These are phyloP conservation scores for Meteorus colon DNA, from an alignment of 2,888 invertebrate species.

Conservation along the genomic window DNA sequence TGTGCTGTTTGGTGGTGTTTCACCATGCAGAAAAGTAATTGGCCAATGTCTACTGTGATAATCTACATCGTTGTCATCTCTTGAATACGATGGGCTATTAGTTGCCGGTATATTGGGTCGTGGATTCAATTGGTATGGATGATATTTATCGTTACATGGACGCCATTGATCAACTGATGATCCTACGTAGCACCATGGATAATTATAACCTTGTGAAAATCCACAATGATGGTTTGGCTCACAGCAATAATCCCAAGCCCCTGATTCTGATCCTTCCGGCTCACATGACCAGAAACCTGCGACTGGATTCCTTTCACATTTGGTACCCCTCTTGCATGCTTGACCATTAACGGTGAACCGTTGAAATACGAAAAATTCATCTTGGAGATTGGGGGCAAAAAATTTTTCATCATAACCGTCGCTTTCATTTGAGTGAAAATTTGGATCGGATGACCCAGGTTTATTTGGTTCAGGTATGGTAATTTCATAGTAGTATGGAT, in stretches of 20 bases:
- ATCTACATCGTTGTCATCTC: conserved; percentile 16
- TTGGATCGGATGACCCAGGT: background rate
- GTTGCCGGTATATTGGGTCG: conserved; percentile 64
- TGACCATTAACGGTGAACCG: conserved; percentile 88
- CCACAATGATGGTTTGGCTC: conserved; percentile 88
- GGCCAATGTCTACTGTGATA: conserved; percentile 80
- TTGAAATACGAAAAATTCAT: conserved; percentile 78
- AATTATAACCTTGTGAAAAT: conserved; percentile 86
- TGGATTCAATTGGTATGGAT: conserved; percentile 75
- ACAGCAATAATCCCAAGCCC: conserved; percentile 91
- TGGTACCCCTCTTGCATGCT: conserved; percentile 82
- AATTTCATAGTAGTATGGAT: conserved; percentile 38
- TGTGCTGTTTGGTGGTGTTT: conserved; percentile 85
- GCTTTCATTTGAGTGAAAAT: background rate
- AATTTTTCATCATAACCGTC: conserved; percentile 27
- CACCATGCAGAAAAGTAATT: conserved; percentile 86
- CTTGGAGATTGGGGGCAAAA: conserved; percentile 61
- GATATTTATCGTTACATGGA: conserved; percentile 89
- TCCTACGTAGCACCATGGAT: conserved; percentile 93
- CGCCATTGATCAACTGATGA: conserved; percentile 87
- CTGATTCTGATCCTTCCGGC: conserved; percentile 81
- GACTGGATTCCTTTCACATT: conserved; percentile 83
- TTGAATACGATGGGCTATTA: conserved; percentile 74
- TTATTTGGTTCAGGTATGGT: conserved; percentile 24
- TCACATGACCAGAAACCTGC: conserved; percentile 91